A percentile compares a stretch with the other conserved stretches of the same genome.
Evolutionary conservation across 1,140 invertebrate species (phyloP).

Genomic region (Drosophila quadrilineata): DNA sequence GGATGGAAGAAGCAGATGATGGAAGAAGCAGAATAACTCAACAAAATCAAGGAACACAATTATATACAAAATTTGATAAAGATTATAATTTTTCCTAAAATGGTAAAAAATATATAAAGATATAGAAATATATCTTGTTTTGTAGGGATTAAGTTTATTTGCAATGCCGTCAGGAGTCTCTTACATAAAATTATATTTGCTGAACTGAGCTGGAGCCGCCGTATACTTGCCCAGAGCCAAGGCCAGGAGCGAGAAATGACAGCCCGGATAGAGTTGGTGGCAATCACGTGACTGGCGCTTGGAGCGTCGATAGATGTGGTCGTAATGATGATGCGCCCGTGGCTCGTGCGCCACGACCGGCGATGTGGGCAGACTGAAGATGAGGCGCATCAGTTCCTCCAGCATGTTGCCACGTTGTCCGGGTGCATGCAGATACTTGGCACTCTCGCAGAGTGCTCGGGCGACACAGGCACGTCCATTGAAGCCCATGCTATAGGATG

Average conservation of each 20-base stretch:
- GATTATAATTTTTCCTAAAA: too few relatives aligned
- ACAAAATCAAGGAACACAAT: too few relatives aligned
- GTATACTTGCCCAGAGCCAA: conserved; percentile 87
- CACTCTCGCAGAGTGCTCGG: conserved; percentile 87
- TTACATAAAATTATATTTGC: conserved; percentile 58
- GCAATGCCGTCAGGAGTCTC: neutral
- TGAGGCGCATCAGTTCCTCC: conserved; percentile 87
- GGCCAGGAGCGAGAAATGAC: conserved; percentile 87
- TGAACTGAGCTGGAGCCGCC: conserved; percentile 47
- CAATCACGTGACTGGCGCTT: conserved; percentile 82
- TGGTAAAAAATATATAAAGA: too few relatives aligned
- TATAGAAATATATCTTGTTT: too few relatives aligned
- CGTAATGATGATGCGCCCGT: conserved; percentile 56
- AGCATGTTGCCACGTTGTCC: conserved; percentile 84
- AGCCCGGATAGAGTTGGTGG: conserved; percentile 83
- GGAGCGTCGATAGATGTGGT: conserved; percentile 58
- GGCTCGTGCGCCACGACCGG: conserved; percentile 52
- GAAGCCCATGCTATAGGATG: conserved; percentile 85
- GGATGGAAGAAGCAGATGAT: too few relatives aligned
- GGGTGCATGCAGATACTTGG: conserved; percentile 82
- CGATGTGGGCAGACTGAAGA: conserved; percentile 73
- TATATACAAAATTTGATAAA: too few relatives aligned
- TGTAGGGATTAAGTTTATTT: neutral
- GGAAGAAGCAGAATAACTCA: too few relatives aligned
- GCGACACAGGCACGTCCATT: conserved; percentile 86